Evolutionary conservation across 2,797 vertebrate genomes (phyloP).

Genomic region (Danionella dracula): DNA sequence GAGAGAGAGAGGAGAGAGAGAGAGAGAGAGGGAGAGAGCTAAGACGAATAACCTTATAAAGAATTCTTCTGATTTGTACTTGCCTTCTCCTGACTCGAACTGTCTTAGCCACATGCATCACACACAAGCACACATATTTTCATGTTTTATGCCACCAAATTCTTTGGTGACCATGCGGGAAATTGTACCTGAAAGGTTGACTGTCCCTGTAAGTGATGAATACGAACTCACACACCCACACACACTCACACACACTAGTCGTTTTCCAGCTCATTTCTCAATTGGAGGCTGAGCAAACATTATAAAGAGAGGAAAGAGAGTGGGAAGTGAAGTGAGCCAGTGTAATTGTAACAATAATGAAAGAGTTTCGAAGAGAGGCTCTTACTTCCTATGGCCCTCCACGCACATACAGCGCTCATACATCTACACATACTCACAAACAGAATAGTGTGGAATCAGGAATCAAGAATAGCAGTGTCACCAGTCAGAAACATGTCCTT

Average conservation of each 20-base stretch:
- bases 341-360: constrained; percentile 82
- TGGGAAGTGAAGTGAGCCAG: constrained; percentile 75
- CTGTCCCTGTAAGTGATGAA: too few relatives aligned
- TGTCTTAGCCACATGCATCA: too few relatives aligned
- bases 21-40: too few relatives aligned
- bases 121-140: too few relatives aligned
- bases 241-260: constrained; percentile 36
- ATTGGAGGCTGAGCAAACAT: constrained; percentile 84
- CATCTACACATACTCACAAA: background rate
- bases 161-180: too few relatives aligned
- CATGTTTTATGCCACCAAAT: too few relatives aligned
- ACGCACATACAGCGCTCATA: constrained; percentile 7
- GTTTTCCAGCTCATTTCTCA: constrained; percentile 88
- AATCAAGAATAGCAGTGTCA: background rate
- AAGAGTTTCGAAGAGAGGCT: constrained; percentile 47
- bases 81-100: constrained; percentile 34
- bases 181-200: too few relatives aligned
- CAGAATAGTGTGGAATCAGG: background rate
- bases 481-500: background rate
- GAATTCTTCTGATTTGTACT: constrained; percentile 49
- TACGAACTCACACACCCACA: constrained; percentile 41
- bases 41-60: too few relatives aligned
- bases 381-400: constrained; percentile 21
- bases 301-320: constrained; percentile 84
- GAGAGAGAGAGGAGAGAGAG: too few relatives aligned